Base-by-base conservation (phyloP, 2,113 vertebrate genomes). In the Holacanthus passer region DNA sequence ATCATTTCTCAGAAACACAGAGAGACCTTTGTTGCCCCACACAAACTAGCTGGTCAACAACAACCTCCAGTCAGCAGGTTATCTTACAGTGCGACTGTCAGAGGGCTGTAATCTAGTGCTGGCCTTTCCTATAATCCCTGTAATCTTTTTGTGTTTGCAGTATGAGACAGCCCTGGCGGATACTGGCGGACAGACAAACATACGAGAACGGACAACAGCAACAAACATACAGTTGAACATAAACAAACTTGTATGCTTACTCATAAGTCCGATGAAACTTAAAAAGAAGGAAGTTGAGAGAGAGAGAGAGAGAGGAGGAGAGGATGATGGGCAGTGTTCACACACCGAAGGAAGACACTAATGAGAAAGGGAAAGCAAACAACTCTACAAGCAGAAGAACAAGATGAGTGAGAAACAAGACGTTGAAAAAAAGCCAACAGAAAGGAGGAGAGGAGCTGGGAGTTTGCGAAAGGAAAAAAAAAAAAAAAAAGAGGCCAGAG, bases 61-160 rank as follows among this genome's bases (percentile, higher is more conserved):
- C 86, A 79, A 22, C 84, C 78, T 86, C 27, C 39, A 68, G 82
- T 86, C 87, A 73, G 87, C 79, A 85, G 83, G 89, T 87, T 82
- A 83, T 74, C 79, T 69, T 64, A 89, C 62, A 80, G 86, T 43
- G 82, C 68, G 76, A 58, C 78, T 79, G 71, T 88, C 79, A 81
- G 39, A 81, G 79, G 81, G 86, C 87, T 88, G 79, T 93, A 90
- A 93, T 93, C 92, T 92, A 72, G 81, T 41, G 82, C 80, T 56
- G 85, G 76, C 82, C 87, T 87, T 58, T 71, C 60, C 64, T 83
- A 79, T 93, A 93, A 93, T 93, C 92, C 88, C 88, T 83, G 85
- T 92, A 92, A 93, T 93, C 89, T 83, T 80, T 88, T 55, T 86
- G 73, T 56, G 78, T 84, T 83, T 84, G 88, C 77, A 64, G 79